Evolutionary conservation across 2,888 invertebrate species (phyloP).

Genomic region (Lymantria monacha): DNA sequence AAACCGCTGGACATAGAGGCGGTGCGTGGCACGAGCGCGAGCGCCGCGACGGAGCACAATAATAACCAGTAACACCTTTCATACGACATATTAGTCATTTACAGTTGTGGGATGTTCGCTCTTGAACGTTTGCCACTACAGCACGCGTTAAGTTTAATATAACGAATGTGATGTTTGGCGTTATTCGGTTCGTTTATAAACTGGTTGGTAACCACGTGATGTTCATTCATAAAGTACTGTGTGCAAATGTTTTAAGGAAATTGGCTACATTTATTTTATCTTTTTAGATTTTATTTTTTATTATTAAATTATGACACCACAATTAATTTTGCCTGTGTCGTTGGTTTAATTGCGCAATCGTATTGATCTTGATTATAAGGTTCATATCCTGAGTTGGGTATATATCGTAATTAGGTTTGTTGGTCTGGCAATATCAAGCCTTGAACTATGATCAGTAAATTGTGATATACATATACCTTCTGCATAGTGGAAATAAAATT

Average conservation of each 20-base stretch:
- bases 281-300: too few relatives aligned
- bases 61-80: neutral
- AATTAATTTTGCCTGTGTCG: too few relatives aligned
- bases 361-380: too few relatives aligned
- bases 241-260: neutral
- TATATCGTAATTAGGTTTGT: too few relatives aligned
- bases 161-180: neutral
- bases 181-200: neutral
- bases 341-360: too few relatives aligned
- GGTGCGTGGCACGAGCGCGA: slow-evolving; percentile 10
- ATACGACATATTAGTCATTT: neutral
- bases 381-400: too few relatives aligned
- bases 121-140: neutral
- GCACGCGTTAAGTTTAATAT: neutral
- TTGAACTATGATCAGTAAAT: too few relatives aligned
- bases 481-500: too few relatives aligned
- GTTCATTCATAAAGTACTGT: neutral
- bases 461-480: too few relatives aligned
- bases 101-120: neutral
- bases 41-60: neutral
- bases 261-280: neutral
- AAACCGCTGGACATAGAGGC: slow-evolving; percentile 3
- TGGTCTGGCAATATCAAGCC: too few relatives aligned
- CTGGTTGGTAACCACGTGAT: neutral
- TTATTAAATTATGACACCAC: too few relatives aligned